Percentiles rank a stretch among this genome's conserved stretches.
These are phyloP conservation scores for Cherax destructor DNA, from an alignment of 1,140 invertebrate species.

Conservation along the genomic window DNA sequence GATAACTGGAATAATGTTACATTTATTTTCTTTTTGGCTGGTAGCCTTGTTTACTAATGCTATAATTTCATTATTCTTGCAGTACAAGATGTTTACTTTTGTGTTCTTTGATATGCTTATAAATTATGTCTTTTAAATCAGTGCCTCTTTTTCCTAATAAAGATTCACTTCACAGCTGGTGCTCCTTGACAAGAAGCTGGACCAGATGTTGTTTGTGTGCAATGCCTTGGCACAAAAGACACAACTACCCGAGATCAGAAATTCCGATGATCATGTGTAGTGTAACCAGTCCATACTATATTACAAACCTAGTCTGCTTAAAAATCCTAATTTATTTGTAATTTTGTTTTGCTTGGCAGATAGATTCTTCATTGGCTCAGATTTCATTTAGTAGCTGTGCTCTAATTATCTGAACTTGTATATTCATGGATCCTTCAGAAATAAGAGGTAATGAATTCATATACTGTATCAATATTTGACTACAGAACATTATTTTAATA, in stretches of 20 bases:
- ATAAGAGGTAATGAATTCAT: neutral
- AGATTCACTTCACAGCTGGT: constrained; percentile 77
- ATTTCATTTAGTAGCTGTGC: neutral
- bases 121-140: neutral
- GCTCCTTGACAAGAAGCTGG: constrained; percentile 84
- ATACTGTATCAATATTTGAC: neutral
- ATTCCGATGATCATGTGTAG: constrained; percentile 55
- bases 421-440: neutral
- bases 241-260: constrained; percentile 46
- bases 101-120: neutral
- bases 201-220: constrained; percentile 81
- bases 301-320: neutral
- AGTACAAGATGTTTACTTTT: neutral
- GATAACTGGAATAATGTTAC: no score
- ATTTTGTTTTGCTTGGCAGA: neutral
- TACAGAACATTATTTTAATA: neutral
- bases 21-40: no score
- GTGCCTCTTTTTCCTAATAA: neutral
- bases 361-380: neutral
- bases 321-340: neutral
- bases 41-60: neutral
- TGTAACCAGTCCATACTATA: neutral
- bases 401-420: neutral
- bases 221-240: constrained; percentile 79
- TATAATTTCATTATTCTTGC: no score